Evolutionary conservation across 1,140 invertebrate genomes (phyloP).

Genomic region (Halotydeus destructor): DNA sequence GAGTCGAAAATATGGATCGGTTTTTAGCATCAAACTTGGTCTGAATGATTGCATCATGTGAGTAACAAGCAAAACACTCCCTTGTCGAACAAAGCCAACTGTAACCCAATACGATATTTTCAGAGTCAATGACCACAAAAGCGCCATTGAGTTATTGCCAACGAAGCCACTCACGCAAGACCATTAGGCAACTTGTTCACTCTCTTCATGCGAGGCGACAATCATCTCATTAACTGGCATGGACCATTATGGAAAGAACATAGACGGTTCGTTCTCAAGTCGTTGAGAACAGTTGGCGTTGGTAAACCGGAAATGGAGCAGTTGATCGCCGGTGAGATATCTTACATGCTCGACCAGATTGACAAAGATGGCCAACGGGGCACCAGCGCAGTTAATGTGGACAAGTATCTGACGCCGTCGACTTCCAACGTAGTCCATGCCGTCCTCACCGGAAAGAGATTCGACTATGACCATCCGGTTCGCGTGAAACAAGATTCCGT

Average conservation of each 20-base stretch:
- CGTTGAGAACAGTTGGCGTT: conserved; percentile 46
- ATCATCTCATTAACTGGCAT: no score
- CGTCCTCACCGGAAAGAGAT: conserved; percentile 12
- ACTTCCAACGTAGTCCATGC: conserved; percentile 12
- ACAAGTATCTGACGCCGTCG: conserved; percentile 5
- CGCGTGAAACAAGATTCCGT: conserved; percentile 7
- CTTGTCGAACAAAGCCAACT: no score
- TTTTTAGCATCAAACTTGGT: no score
- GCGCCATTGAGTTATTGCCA: no score
- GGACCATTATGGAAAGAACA: conserved; percentile 50
- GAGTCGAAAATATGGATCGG: conserved; percentile 14
- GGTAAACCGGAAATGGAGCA: conserved; percentile 44
- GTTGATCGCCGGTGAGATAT: conserved; percentile 13
- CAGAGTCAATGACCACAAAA: no score
- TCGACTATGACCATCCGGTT: conserved; percentile 12
- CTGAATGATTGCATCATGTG: no score
- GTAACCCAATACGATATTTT: no score
- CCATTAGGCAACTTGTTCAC: no score
- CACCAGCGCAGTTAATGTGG: conserved; percentile 11
- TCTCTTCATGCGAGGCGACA: no score
- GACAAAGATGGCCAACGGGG: not conserved
- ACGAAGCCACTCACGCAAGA: no score
- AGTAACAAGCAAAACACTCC: no score
- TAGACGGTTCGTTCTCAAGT: conserved; percentile 42
- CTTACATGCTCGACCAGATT: conserved; percentile 11